Evolutionary conservation across 1,140 invertebrate genomes (phyloP), one percentile per base, ranked within the genome.

Genomic region (Aphelinus atriplicis): DNA sequence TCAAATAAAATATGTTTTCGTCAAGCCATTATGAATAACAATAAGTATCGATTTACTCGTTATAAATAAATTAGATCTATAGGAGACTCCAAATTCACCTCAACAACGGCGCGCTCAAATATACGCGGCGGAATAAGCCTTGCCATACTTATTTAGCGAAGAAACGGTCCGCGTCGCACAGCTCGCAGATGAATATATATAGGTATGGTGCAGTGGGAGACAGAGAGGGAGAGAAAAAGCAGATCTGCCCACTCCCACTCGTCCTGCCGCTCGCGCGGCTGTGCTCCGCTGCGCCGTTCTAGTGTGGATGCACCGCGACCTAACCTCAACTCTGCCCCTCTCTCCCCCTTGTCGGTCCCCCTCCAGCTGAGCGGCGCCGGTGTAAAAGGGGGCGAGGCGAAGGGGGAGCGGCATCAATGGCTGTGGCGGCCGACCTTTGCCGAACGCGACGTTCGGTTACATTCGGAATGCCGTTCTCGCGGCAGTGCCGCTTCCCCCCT

Each of bases 401-500:
- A 71, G 72, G 74, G 73, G 79, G 75, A 63, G 66, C 71, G 71
- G 78, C 78, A 80, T 81, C 80, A 78, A 78, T 80, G 78, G 78
- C 71, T 71, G 75, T 64, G 76, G 79, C 78, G 78, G 83, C 78
- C 84, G 82, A 84, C 83, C 83, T 84, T 85, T 84, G 84, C 84
- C 81, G 81, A 26, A 79, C 80, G 74, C 77, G 75, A 71, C 76
- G 75, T 75, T 73, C 79, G 78, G 65, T 60, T 60, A 58, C n/a
- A 26, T 26, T 26, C 26, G 26, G 26, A 26, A 26, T 26, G 85
- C 84, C 78, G 76, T 85, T 85, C 84, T 81, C 76, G 77, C 72
- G 77, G 78, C 80, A 82, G 85, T 81, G 78, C 85, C 78, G 83
- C 85, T 85, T 86, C 85, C 85, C 85, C 26, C 84, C 10, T 81